A percentile compares a stretch with the other conserved stretches of the same genome.
These are phyloP conservation scores for Colletes gigas DNA, from an alignment of 1,140 invertebrate genomes.

Conservation along the genomic window DNA sequence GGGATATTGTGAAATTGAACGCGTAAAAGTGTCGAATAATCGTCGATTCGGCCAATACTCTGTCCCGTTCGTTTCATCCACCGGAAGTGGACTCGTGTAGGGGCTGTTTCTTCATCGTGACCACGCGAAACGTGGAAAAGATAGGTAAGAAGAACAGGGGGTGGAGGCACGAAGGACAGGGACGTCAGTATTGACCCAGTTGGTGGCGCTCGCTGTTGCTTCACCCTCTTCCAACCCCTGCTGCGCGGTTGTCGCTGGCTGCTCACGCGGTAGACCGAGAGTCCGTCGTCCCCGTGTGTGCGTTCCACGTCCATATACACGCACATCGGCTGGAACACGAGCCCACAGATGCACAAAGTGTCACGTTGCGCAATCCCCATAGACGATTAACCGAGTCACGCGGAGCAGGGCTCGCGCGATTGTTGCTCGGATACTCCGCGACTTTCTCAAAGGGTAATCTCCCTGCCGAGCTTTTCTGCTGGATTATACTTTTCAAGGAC, in stretches of 20 bases:
- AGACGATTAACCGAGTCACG: conserved; percentile 21
- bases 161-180: conserved; percentile 56
- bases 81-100: conserved; percentile 27
- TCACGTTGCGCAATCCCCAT: conserved; percentile 34
- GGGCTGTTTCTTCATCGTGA: conserved; percentile 20
- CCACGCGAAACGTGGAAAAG: not conserved
- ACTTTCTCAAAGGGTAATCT: conserved; percentile 25
- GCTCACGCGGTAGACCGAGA: conserved; percentile 31
- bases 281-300: not conserved
- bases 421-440: conserved; percentile 3
- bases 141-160: conserved; percentile 25
- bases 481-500: conserved; percentile 32
- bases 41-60: too few species aligned
- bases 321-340: not conserved
- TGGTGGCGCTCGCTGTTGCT: conserved; percentile 59
- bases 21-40: too few species aligned
- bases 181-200: conserved; percentile 74
- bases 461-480: not conserved
- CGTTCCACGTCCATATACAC: not conserved
- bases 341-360: not conserved
- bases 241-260: conserved; percentile 11
- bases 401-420: conserved; percentile 8
- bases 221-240: conserved; percentile 49
- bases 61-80: not conserved
- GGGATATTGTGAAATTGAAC: too few species aligned